Evolutionary conservation across 2,888 invertebrate genomes (phyloP).

Genomic region (Pteria penguin): DNA sequence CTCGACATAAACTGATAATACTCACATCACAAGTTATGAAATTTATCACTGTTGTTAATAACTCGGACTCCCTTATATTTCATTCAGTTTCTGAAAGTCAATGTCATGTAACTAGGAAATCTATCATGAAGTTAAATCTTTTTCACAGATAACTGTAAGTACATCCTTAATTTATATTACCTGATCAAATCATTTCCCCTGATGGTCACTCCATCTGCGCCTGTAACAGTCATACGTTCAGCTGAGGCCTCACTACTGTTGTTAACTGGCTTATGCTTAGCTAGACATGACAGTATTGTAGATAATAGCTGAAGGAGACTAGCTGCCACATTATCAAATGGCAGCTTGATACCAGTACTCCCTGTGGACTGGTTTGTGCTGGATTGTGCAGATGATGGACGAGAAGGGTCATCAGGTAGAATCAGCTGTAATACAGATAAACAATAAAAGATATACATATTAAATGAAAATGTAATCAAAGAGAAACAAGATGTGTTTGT

Average conservation of each 20-base stretch:
- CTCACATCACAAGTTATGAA: no score
- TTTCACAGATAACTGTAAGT: not conserved
- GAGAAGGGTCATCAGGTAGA: conserved; percentile 53
- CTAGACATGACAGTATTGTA: conserved; percentile 73
- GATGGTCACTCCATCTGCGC: conserved; percentile 70
- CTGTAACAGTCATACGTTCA: conserved; percentile 73
- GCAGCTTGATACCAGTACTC: conserved; percentile 60
- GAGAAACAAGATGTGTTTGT: no score
- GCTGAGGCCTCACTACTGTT: conserved; percentile 74
- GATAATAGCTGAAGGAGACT: conserved; percentile 73
- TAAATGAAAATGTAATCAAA: no score
- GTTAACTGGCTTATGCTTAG: conserved; percentile 72
- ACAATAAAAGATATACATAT: no score
- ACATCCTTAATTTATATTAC: no score
- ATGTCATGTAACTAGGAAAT: conserved; percentile 17
- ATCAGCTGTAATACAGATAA: conserved; percentile 51
- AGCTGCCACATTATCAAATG: conserved; percentile 78
- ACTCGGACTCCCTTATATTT: no score
- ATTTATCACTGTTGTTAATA: no score
- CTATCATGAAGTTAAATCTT: not conserved
- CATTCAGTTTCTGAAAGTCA: no score
- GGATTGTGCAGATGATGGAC: conserved; percentile 22
- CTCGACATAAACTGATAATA: no score
- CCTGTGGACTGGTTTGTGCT: conserved; percentile 11
- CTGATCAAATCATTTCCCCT: conserved; percentile 79